Evolutionary conservation across 2,797 vertebrate genomes (phyloP).

Genomic region (Echiichthys vipera): DNA sequence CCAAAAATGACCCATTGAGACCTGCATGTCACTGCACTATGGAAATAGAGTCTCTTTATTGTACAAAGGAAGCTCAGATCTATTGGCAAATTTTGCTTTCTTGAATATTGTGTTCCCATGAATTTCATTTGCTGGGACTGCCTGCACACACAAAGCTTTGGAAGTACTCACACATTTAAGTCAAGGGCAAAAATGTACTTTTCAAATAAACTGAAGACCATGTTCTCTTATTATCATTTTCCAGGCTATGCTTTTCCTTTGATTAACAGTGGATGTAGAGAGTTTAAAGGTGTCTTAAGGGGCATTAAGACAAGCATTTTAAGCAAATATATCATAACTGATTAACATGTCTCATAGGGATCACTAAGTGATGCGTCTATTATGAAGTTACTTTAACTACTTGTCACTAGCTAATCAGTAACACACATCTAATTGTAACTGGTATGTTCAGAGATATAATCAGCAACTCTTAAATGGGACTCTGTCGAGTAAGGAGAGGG

Average conservation of each 20-base stretch:
- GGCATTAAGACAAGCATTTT: slow-evolving; percentile 37
- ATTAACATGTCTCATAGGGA: slow-evolving; percentile 35
- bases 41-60: background rate
- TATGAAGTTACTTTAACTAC: slow-evolving; percentile 67
- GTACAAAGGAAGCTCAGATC: background rate
- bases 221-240: slow-evolving; percentile 5
- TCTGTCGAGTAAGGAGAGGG: slow-evolving; percentile 68
- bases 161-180: background rate
- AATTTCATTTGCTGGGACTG: too few species aligned
- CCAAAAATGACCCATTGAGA: background rate
- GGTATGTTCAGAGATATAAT: slow-evolving; percentile 81
- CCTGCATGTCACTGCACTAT: background rate
- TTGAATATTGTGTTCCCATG: background rate
- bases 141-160: too few species aligned
- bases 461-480: slow-evolving; percentile 70
- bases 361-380: slow-evolving; percentile 38
- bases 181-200: background rate
- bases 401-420: slow-evolving; percentile 73
- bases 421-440: slow-evolving; percentile 82
- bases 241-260: background rate
- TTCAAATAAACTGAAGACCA: slow-evolving; percentile 6
- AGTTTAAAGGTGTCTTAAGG: slow-evolving; percentile 14
- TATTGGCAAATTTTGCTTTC: background rate
- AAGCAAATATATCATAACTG: slow-evolving; percentile 36
- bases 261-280: background rate